Evolutionary conservation across 2,113 vertebrate genomes (phyloP), one percentile per base, ranked within the genome.

Genomic region (Phaethon lepturus): DNA sequence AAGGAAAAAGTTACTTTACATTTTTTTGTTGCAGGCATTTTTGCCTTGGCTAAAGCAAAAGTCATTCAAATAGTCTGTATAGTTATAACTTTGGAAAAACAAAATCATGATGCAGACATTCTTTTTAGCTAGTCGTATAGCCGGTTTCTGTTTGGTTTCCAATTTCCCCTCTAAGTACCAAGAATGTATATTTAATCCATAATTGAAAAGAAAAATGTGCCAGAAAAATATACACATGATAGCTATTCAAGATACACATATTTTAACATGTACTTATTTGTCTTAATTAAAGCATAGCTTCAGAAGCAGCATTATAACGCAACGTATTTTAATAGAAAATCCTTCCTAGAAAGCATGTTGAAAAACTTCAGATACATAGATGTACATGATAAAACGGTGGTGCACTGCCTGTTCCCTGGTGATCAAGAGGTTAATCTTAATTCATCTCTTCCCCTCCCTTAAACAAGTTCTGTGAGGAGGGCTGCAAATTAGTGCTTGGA

Each of bases 401-500:
- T 82, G 64, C 25, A 4, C 59, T 74, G 67, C 18, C 44, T 79
- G 19, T 9, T 86, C 50, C 45, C 47, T 38, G 20, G 86, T 14
- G 24, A 88, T 86, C 88, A 68, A 78, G 86, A 59, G 82, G 88
- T 95, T 97, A 93, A 96, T 52, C 49, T 94, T 77, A 40, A 93
- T 86, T 89, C 79, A 50, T 62, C 77, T 81, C 81, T 85, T 96
- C 85, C 60, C 56, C 92, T 95, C 76, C 87, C 85, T 92, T 52
- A 86, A 94, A 93, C 94, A 77, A 88, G 86, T 96, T 92, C 72
- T 69, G 79, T 88, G 88, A 90, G 85, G 68, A 77, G 68, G 85
- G 52, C 92, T 96, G 90, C 86, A 95, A 94, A 97, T 94, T 62
- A 95, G 71, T 38, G 45, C 75, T 93, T 88, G 88, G 85, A 93